Evolutionary conservation across 2,888 invertebrate species (phyloP).

Genomic region (Arrhopalites spinosus): DNA sequence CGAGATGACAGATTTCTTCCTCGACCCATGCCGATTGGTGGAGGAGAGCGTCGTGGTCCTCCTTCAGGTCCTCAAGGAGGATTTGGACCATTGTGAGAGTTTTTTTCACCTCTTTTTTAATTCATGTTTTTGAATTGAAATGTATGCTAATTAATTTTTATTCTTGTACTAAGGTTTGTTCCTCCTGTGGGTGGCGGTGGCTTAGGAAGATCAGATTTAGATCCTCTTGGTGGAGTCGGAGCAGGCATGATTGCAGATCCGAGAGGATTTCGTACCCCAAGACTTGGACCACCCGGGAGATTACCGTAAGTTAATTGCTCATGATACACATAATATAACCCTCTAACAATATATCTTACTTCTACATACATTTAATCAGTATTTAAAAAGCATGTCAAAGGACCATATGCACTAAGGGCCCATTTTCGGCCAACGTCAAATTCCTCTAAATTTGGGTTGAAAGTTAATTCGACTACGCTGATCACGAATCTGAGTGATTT

Average conservation of each 20-base stretch:
- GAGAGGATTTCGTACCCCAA: slow-evolving; percentile 45
- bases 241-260: slow-evolving; percentile 51
- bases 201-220: slow-evolving; percentile 49
- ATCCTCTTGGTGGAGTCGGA: slow-evolving; percentile 48
- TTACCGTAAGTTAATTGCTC: slow-evolving; percentile 38
- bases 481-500: too few relatives aligned
- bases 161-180: too few relatives aligned
- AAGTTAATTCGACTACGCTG: too few relatives aligned
- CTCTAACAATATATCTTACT: background rate
- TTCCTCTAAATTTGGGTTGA: too few relatives aligned
- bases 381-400: background rate
- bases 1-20: slow-evolving; percentile 21
- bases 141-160: too few relatives aligned
- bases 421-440: too few relatives aligned
- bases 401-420: too few relatives aligned
- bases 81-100: slow-evolving; percentile 44
- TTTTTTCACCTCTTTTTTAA: too few relatives aligned
- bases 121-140: too few relatives aligned
- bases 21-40: background rate
- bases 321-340: background rate
- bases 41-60: slow-evolving; percentile 15
- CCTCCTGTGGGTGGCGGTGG: slow-evolving; percentile 42
- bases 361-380: background rate
- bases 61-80: slow-evolving; percentile 29
- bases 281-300: slow-evolving; percentile 32